phyloP scores from a whole-genome alignment of 2,797 vertebrate species.

The Lagocephalus sceleratus region DNA sequence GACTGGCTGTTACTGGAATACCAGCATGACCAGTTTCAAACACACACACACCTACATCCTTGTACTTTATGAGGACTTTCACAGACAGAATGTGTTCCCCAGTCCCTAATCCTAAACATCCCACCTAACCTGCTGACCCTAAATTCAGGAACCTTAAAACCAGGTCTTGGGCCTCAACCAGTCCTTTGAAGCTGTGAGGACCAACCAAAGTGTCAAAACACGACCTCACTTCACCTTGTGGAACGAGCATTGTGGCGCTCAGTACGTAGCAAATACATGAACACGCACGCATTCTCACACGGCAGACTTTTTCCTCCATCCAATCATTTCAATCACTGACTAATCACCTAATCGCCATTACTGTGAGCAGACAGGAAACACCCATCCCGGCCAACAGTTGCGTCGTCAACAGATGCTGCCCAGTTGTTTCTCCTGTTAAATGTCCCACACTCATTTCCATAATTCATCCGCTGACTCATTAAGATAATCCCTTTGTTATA shows the following conservation, averaged over 20 bases:
- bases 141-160: too few relatives aligned
- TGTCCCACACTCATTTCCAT: constrained; percentile 57
- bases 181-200: too few relatives aligned
- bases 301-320: constrained; percentile 12
- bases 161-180: too few relatives aligned
- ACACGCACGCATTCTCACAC: neutral
- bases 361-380: constrained; percentile 28
- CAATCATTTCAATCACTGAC: constrained; percentile 45
- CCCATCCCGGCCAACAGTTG: constrained; percentile 38
- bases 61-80: too few relatives aligned
- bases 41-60: too few relatives aligned
- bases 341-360: constrained; percentile 49
- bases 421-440: constrained; percentile 42
- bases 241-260: neutral
- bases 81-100: too few relatives aligned
- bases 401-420: constrained; percentile 56
- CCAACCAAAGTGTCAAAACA: too few relatives aligned
- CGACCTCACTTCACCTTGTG: too few relatives aligned
- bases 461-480: constrained; percentile 65
- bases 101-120: too few relatives aligned
- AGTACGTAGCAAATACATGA: neutral
- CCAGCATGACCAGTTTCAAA: too few relatives aligned
- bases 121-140: too few relatives aligned
- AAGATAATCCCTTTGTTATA: constrained; percentile 65
- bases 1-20: too few relatives aligned